Percentiles rank a stretch among this genome's conserved stretches.
phyloP scores from a whole-genome alignment of 2,113 vertebrate species.

The Picathartes gymnocephalus region DNA sequence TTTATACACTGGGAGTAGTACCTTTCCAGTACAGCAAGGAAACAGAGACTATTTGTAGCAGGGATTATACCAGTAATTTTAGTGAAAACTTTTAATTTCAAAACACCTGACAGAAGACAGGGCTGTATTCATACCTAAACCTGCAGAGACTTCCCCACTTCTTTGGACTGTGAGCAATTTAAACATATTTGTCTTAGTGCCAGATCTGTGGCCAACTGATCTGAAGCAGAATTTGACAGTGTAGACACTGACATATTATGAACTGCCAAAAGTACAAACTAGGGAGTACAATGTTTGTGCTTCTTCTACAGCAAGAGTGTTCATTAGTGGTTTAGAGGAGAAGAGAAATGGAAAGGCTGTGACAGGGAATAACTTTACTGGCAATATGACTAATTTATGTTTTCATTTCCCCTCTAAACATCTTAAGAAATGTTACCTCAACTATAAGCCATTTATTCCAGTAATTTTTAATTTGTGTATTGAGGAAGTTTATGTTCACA shows the following conservation, averaged over 20 bases:
- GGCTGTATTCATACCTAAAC: constrained; percentile 36
- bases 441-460: background rate
- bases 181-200: background rate
- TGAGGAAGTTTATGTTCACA: background rate
- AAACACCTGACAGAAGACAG: constrained; percentile 50
- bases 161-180: background rate
- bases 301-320: background rate
- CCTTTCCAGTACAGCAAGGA: constrained; percentile 41
- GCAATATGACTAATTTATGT: background rate
- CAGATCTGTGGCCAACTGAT: background rate
- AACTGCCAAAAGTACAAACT: constrained; percentile 26
- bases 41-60: constrained; percentile 50
- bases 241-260: background rate
- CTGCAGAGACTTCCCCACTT: background rate
- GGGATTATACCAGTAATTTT: constrained; percentile 25
- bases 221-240: constrained; percentile 6
- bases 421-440: constrained; percentile 28
- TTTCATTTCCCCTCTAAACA: constrained; percentile 18
- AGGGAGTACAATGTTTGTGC: background rate
- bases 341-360: background rate
- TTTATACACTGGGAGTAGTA: constrained; percentile 29
- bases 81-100: constrained; percentile 35
- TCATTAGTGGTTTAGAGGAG: constrained; percentile 46
- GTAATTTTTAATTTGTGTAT: background rate
- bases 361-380: background rate